Conservation (phyloP, 2,888 invertebrate genomes). For the Cecidostiba fungosa region DNA sequence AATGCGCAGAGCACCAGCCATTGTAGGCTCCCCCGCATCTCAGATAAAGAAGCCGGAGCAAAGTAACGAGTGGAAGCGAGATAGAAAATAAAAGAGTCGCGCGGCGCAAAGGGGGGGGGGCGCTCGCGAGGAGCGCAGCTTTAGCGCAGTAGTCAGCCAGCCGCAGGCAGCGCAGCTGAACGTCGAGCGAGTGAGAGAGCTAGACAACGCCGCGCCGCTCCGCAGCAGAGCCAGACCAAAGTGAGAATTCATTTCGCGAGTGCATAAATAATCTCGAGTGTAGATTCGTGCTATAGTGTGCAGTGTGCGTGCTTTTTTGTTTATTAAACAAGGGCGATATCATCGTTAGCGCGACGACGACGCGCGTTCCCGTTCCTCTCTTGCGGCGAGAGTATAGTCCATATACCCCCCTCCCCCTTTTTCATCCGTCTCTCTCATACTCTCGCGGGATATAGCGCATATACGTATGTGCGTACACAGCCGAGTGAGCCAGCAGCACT, state of each 20-base stretch:
- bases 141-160: not conserved
- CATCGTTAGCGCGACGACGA: not conserved
- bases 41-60: not conserved
- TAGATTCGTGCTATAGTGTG: not conserved
- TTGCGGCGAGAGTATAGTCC: not conserved
- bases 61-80: not conserved
- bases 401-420: not conserved
- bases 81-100: not conserved
- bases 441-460: not conserved
- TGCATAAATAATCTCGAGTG: not conserved
- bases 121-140: not conserved
- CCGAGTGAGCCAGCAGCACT: slow-evolving; percentile 21
- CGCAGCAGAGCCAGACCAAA: not conserved
- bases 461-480: not conserved
- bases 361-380: slow-evolving; percentile 10
- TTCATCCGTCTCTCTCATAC: not conserved
- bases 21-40: not conserved
- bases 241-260: not conserved
- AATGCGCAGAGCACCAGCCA: not conserved
- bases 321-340: not conserved
- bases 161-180: not conserved
- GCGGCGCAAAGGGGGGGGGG: not conserved
- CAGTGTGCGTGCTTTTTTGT: not conserved
- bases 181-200: not conserved
- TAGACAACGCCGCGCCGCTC: slow-evolving; percentile 7